These are phyloP conservation scores for Aphrocallistes beatrix DNA, from an alignment of 37 sponge, comb jelly and placozoan species.

Conservation along the genomic window DNA sequence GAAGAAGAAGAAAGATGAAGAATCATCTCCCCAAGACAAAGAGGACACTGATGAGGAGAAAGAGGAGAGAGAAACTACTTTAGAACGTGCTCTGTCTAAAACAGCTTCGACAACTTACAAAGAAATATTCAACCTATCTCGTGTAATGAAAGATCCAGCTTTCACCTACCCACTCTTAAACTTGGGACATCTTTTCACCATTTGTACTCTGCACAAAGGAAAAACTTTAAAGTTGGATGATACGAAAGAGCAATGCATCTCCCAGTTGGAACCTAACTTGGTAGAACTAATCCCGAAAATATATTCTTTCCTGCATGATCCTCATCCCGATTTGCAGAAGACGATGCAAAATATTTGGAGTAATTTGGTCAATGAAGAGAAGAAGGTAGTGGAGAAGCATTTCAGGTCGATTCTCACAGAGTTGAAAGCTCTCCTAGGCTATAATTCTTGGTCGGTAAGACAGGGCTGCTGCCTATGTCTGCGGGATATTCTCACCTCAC, in stretches of 20 bases:
- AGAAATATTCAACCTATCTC: constrained; percentile 6
- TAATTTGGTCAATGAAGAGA: neutral
- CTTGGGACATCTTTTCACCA: neutral
- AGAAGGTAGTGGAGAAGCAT: neutral
- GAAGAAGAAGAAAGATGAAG: neutral
- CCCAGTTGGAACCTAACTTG: neutral
- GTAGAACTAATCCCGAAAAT: neutral
- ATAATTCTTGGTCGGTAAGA: neutral
- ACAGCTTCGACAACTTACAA: neutral
- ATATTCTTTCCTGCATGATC: neutral
- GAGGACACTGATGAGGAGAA: neutral
- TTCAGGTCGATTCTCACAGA: neutral
- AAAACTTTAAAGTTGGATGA: neutral
- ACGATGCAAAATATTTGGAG: neutral
- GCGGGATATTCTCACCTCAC: neutral
- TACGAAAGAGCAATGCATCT: neutral
- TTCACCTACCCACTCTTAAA: neutral
- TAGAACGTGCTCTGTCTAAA: neutral
- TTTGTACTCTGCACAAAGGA: neutral
- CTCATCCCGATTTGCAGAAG: neutral
- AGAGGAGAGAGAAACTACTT: neutral
- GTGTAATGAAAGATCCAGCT: neutral
- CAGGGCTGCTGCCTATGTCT: neutral
- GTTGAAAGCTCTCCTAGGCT: neutral
- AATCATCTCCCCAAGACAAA: neutral